Base-by-base conservation (phyloP, 2,113 vertebrate genomes). In the Nipponia nippon region DNA sequence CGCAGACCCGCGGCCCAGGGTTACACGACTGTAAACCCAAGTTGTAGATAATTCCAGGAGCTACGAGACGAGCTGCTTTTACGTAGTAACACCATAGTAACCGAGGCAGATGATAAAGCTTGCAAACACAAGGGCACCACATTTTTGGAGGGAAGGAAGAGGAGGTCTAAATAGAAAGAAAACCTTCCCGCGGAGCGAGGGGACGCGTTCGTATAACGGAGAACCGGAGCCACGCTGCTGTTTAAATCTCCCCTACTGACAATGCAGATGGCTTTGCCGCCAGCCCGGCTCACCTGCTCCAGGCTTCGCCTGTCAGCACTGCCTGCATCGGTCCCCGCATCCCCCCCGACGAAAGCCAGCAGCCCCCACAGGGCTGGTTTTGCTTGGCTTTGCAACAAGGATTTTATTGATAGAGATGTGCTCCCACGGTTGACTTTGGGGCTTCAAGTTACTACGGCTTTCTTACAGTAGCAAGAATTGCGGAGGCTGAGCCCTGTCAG, bases 51-150 rank as follows among this genome's bases (percentile, higher is more conserved):
- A 82, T 65, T 52, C 75, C 87, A 82, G 73, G 75, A 91, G 58
- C 92, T 49, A 47, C 5, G 0, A 83, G 49, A 36, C 0, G 7
- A 96, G 90, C 89, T 76, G 87, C 36, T 91, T 87, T 82, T 38
- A 83, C 62, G 5, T 56, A 91, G 75, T 91, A 85, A 87, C 87
- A 58, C 95, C 96, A 94, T 88, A 96, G 96, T 94, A 97, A 97
- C 96, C 46, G 4, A 69, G 77, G 56, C 16, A 0, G 67, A 71
- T 32, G 73, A 63, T 44, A 90, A 79, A 61, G 49, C 79, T 79
- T 2, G 8, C 46, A 30, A 6, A 61, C 82, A 72, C 61, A 34
- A 50, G 82, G 73, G 81, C 70, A 87, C 19, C 16, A 3, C 6
- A 0, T 25, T 91, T 94, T 90, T 14, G 44, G 90, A 96, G 25